phyloP scores from a whole-genome alignment of 1,140 invertebrate species.

The Bombyx mandarina region DNA sequence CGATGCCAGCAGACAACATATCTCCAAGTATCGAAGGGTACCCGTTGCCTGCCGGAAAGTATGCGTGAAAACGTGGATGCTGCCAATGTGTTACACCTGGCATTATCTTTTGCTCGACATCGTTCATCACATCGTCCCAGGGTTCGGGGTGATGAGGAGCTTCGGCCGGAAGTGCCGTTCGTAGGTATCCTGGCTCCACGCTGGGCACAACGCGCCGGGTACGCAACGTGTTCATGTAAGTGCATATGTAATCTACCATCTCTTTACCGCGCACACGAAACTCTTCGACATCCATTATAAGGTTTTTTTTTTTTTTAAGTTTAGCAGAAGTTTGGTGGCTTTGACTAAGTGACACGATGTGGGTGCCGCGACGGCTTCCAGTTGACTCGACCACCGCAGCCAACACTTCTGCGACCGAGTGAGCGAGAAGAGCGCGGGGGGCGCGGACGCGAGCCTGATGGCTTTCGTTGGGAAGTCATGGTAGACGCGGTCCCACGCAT shows the following conservation, averaged over 20 bases:
- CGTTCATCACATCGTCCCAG: slow-evolving; percentile 94
- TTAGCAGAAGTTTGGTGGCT: not conserved
- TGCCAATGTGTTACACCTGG: slow-evolving; percentile 99
- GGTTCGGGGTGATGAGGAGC: slow-evolving; percentile 90
- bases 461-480: slow-evolving; percentile 17
- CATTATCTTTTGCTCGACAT: slow-evolving; percentile 97
- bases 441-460: slow-evolving; percentile 33
- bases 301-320: slow-evolving; percentile 1
- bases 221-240: slow-evolving; percentile 91
- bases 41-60: slow-evolving; percentile 98
- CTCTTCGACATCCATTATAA: slow-evolving; percentile 84
- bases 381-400: slow-evolving; percentile 48
- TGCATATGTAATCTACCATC: slow-evolving; percentile 98
- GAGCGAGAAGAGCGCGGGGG: slow-evolving; percentile 32
- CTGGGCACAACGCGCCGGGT: slow-evolving; percentile 88
- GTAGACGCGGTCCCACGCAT: slow-evolving; percentile 1
- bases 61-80: slow-evolving; percentile 98
- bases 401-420: slow-evolving; percentile 42
- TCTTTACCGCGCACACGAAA: slow-evolving; percentile 92
- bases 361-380: slow-evolving; percentile 47
- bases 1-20: slow-evolving; percentile 95
- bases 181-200: slow-evolving; percentile 94
- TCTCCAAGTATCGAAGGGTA: slow-evolving; percentile 98
- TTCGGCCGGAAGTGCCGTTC: slow-evolving; percentile 83
- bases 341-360: slow-evolving; percentile 19